Evolutionary conservation across 1,140 invertebrate genomes (phyloP).

Genomic region (Eueides isabella): DNA sequence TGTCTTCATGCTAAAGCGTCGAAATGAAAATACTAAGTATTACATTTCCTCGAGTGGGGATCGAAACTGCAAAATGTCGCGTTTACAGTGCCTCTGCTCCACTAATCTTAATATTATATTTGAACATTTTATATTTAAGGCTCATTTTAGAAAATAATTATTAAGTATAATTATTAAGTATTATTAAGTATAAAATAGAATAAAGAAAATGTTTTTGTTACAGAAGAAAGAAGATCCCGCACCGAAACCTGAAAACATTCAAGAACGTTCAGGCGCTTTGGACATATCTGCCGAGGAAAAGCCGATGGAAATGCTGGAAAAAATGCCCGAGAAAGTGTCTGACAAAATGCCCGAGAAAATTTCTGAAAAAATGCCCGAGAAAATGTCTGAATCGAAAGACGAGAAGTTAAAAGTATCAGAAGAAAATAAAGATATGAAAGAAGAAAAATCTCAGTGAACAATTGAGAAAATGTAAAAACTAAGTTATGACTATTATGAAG

Average conservation of each 20-base stretch:
- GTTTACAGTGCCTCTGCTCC: too few species aligned
- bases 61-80: too few species aligned
- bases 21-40: too few species aligned
- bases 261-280: conserved; percentile 49
- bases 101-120: too few species aligned
- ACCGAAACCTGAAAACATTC: conserved; percentile 39
- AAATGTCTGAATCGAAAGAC: conserved; percentile 40
- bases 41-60: too few species aligned
- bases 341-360: conserved; percentile 70
- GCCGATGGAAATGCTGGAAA: conserved; percentile 67
- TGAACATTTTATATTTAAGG: neutral
- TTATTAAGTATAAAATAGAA: neutral
- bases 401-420: conserved; percentile 23
- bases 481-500: conserved; percentile 14
- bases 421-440: conserved; percentile 29
- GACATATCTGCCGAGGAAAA: conserved; percentile 48
- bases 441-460: conserved; percentile 23
- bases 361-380: conserved; percentile 34
- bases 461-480: conserved; percentile 4
- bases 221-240: conserved; percentile 50
- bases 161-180: neutral
- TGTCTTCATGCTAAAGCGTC: too few species aligned
- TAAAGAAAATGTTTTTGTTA: conserved; percentile 14
- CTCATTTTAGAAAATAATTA: neutral
- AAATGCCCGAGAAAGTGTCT: conserved; percentile 72